phyloP scores from a whole-genome alignment of 2,797 vertebrate genomes.

The Myotis daubentonii region DNA sequence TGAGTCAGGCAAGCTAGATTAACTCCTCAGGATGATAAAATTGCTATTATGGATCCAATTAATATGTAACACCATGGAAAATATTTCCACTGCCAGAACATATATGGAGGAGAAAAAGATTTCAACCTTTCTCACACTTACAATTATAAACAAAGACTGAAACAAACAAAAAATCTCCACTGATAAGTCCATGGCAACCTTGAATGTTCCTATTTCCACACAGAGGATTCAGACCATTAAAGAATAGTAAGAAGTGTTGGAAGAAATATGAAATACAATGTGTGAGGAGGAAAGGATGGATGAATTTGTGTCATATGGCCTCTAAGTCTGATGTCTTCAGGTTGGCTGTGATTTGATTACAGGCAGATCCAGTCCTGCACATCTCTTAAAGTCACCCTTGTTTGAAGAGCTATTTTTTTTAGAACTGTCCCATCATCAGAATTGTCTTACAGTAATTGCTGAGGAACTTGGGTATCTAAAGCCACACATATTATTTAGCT shows the following conservation, averaged over 20 bases:
- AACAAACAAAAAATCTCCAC: background rate
- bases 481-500: background rate
- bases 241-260: background rate
- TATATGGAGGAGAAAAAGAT: background rate
- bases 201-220: background rate
- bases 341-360: background rate
- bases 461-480: background rate
- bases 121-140: background rate
- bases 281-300: background rate
- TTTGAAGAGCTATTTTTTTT: background rate
- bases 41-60: background rate
- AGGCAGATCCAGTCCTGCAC: background rate
- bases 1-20: background rate
- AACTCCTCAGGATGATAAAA: background rate
- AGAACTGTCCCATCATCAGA: background rate
- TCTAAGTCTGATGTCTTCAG: background rate
- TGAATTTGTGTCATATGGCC: background rate
- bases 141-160: constrained; percentile 17
- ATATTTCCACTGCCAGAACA: background rate
- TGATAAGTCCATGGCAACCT: background rate
- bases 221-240: background rate
- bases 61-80: background rate
- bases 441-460: background rate
- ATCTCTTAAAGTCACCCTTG: background rate
- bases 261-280: background rate